Percentiles rank a stretch among this genome's conserved stretches.
These are phyloP conservation scores for Actenoides hombroni DNA, from an alignment of 2,113 vertebrate genomes.

Conservation along the genomic window DNA sequence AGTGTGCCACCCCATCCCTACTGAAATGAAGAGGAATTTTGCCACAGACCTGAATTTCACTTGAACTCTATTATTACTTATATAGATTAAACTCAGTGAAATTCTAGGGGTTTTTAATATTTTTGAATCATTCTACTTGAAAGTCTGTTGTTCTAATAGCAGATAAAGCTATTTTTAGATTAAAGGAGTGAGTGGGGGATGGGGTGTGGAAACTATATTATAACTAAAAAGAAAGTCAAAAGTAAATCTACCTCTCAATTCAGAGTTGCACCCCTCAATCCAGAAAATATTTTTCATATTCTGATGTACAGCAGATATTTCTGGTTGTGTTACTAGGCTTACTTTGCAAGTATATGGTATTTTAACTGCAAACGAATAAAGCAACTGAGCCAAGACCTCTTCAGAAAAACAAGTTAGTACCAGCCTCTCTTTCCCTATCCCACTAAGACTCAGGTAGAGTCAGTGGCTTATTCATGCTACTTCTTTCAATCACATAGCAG, in stretches of 20 bases:
- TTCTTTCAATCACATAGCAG: background rate
- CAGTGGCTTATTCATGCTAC: background rate
- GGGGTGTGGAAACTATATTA: accelerated
- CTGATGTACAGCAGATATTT: background rate
- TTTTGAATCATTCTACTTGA: background rate
- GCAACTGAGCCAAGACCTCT: background rate
- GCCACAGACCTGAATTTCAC: background rate
- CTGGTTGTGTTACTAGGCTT: background rate
- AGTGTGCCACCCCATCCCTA: background rate
- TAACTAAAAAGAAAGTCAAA: background rate
- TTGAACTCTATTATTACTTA: background rate
- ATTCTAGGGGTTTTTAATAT: background rate
- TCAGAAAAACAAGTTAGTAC: background rate
- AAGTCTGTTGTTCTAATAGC: background rate
- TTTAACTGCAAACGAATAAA: background rate
- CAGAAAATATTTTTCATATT: background rate
- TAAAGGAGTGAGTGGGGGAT: background rate
- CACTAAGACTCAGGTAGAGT: background rate
- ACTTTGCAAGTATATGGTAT: background rate
- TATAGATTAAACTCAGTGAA: background rate
- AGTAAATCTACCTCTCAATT: background rate
- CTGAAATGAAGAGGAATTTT: background rate
- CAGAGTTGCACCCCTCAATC: background rate
- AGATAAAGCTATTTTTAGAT: background rate
- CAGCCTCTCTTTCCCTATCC: background rate